Conservation (phyloP, 2,888 invertebrate species). For the Scaptomyza polygonia region DNA sequence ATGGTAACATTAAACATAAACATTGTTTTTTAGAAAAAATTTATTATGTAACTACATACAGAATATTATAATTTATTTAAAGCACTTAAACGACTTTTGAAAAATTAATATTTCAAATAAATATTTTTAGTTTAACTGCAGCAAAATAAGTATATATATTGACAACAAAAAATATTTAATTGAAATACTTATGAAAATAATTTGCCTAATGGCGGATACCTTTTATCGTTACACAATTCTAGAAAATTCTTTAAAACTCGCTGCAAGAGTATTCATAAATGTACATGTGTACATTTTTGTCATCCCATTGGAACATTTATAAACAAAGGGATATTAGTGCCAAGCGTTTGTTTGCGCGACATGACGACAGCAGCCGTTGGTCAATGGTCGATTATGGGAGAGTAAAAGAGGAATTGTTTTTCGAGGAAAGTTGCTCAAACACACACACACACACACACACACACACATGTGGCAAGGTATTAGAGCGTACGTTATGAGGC, state of each 20-base stretch:
- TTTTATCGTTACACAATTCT: not conserved
- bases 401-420: not conserved
- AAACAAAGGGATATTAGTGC: slow-evolving; percentile 79
- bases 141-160: too few relatives aligned
- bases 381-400: slow-evolving; percentile 48
- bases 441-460: slow-evolving; percentile 2
- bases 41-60: too few relatives aligned
- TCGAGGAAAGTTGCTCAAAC: not conserved
- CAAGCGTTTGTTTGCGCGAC: slow-evolving; percentile 57
- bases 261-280: slow-evolving; percentile 1
- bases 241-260: not conserved
- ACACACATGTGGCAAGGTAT: slow-evolving; percentile 61
- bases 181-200: not conserved
- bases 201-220: not conserved
- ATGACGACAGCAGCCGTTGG: slow-evolving; percentile 50
- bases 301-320: slow-evolving; percentile 76
- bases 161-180: too few relatives aligned
- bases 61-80: too few relatives aligned
- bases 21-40: too few relatives aligned
- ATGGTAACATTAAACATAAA: too few relatives aligned
- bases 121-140: too few relatives aligned
- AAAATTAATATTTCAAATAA: too few relatives aligned
- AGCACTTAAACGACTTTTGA: too few relatives aligned
- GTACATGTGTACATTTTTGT: slow-evolving; percentile 64
- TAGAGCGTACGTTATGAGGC: slow-evolving; percentile 74